Percentiles rank a stretch among this genome's conserved stretches.
These are phyloP conservation scores for Eilema sororculum DNA, from an alignment of 2,888 invertebrate species.

Conservation along the genomic window DNA sequence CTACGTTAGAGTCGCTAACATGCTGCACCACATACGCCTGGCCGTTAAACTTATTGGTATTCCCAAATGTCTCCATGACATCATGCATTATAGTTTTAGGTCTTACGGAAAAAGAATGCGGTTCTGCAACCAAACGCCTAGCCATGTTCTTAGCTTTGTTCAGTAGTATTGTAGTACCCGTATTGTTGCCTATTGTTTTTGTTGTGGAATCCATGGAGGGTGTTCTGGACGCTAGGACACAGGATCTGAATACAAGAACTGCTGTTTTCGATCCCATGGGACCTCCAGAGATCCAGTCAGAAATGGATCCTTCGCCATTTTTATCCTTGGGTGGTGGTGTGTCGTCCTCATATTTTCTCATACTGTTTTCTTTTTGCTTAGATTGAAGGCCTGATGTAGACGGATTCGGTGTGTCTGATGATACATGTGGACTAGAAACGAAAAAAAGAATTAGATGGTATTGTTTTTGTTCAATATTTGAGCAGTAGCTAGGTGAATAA, in stretches of 20 bases:
- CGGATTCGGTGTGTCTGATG: constrained; percentile 78
- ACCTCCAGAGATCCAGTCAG: constrained; percentile 88
- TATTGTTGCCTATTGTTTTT: constrained; percentile 76
- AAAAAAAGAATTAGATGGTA: constrained; percentile 6
- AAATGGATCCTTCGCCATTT: constrained; percentile 69
- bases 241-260: constrained; percentile 90
- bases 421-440: constrained; percentile 83
- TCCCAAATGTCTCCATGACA: constrained; percentile 83
- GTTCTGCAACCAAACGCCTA: constrained; percentile 75
- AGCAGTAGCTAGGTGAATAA: background rate
- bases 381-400: constrained; percentile 81
- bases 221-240: constrained; percentile 84
- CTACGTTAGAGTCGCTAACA: constrained; percentile 72
- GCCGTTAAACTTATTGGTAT: constrained; percentile 63
- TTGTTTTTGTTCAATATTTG: background rate
- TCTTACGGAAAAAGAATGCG: constrained; percentile 74
- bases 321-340: constrained; percentile 58
- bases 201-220: constrained; percentile 82
- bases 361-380: constrained; percentile 67
- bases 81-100: constrained; percentile 83
- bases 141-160: constrained; percentile 85
- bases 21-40: constrained; percentile 78
- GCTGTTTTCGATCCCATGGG: constrained; percentile 88
- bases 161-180: constrained; percentile 76
- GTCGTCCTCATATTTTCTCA: constrained; percentile 79